Evolutionary conservation across 2,797 vertebrate genomes (phyloP).

Genomic region (Microctenopoma lineatum): DNA sequence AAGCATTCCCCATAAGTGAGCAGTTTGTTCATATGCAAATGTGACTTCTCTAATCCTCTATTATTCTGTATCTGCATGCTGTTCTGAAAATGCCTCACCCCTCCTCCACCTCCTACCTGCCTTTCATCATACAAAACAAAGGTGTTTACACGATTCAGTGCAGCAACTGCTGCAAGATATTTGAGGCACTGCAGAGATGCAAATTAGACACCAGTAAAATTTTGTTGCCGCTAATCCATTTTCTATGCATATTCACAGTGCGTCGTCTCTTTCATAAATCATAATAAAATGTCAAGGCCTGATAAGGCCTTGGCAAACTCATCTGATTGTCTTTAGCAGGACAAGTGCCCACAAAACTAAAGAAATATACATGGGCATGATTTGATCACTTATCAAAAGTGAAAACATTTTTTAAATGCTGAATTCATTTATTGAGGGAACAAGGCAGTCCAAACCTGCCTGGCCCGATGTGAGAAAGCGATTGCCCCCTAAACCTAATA

Average conservation of each 20-base stretch:
- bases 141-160: constrained; percentile 68
- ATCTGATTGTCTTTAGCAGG: constrained; percentile 32
- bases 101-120: constrained; percentile 44
- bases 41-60: constrained; percentile 64
- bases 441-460: no score
- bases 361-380: constrained; percentile 34
- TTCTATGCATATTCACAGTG: constrained; percentile 64
- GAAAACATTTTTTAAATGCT: no score
- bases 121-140: constrained; percentile 75
- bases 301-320: constrained; percentile 37
- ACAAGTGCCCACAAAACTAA: constrained; percentile 36
- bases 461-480: no score
- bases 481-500: no score
- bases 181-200: constrained; percentile 63
- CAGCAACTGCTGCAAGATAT: constrained; percentile 65
- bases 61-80: constrained; percentile 73
- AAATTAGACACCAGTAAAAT: constrained; percentile 71
- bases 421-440: no score
- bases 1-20: constrained; percentile 62
- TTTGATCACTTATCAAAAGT: constrained; percentile 18
- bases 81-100: constrained; percentile 59
- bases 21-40: constrained; percentile 80
- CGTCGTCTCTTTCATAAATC: constrained; percentile 58
- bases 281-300: constrained; percentile 60
- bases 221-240: constrained; percentile 66